A percentile compares a stretch with the other conserved stretches of the same genome.
These are phyloP conservation scores for Corapipo altera DNA, from an alignment of 2,113 vertebrate genomes.

Conservation along the genomic window DNA sequence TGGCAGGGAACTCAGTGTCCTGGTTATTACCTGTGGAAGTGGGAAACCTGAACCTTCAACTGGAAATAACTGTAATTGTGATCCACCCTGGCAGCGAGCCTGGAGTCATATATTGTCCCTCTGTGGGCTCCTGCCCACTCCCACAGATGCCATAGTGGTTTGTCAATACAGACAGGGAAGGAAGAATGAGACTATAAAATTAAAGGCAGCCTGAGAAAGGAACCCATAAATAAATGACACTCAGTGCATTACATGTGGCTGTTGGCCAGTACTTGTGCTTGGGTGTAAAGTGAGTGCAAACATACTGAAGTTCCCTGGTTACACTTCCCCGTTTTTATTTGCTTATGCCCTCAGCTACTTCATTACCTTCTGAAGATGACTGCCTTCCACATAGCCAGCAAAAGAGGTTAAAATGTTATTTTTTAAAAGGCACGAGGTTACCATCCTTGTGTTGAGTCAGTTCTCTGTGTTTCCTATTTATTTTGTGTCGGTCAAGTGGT, in stretches of 20 bases:
- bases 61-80: neutral
- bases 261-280: neutral
- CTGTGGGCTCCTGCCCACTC: neutral
- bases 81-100: neutral
- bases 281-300: neutral
- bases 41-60: neutral
- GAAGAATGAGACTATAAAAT: slow-evolving; percentile 13
- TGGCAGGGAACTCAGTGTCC: neutral
- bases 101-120: neutral
- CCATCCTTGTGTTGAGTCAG: neutral
- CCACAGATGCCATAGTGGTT: neutral
- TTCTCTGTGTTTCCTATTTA: neutral
- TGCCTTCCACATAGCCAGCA: neutral
- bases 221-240: neutral
- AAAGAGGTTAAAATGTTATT: neutral
- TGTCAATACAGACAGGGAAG: slow-evolving; percentile 20
- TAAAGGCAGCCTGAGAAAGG: neutral
- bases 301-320: neutral
- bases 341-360: neutral
- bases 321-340: neutral
- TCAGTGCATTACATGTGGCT: neutral
- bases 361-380: neutral
- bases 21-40: neutral
- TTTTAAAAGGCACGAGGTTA: neutral
- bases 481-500: neutral